Evolutionary conservation across 2,888 invertebrate genomes (phyloP).

Genomic region (Dascillus cervinus): DNA sequence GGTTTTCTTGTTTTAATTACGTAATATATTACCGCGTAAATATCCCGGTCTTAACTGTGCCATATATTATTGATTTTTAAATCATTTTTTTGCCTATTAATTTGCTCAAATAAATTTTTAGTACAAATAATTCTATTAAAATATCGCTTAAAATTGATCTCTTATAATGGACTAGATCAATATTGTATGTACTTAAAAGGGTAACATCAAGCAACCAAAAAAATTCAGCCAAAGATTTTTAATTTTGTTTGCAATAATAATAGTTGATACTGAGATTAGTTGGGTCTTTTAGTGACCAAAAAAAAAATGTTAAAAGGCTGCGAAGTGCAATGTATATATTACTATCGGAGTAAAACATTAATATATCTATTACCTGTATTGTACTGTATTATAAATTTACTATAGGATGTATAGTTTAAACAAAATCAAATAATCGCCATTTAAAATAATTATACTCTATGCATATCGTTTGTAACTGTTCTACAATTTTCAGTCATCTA

Average conservation of each 20-base stretch:
- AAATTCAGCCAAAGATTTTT: constrained; percentile 27
- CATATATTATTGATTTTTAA: too few relatives aligned
- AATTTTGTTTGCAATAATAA: too few relatives aligned
- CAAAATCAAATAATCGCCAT: constrained; percentile 23
- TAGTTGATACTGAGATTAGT: constrained; percentile 10
- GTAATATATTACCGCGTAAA: too few relatives aligned
- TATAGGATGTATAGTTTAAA: constrained; percentile 31
- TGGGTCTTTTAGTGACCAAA: constrained; percentile 6
- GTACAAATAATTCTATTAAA: too few relatives aligned
- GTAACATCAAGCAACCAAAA: too few relatives aligned
- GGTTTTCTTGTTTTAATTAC: too few relatives aligned
- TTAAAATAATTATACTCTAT: constrained; percentile 39
- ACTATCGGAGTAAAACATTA: constrained; percentile 16
- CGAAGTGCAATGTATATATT: constrained; percentile 37
- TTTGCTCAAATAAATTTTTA: too few relatives aligned
- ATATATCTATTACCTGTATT: constrained; percentile 10
- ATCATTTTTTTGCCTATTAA: too few relatives aligned
- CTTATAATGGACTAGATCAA: too few relatives aligned
- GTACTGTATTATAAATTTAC: constrained; percentile 30
- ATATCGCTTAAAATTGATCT: too few relatives aligned
- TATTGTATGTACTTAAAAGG: too few relatives aligned
- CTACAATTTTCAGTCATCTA: constrained; percentile 56
- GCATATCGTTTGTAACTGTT: constrained; percentile 55
- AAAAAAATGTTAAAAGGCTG: constrained; percentile 34
- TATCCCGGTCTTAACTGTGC: too few relatives aligned